Base-by-base conservation (phyloP, 2,888 invertebrate genomes). In the Harpagoxenus sublaevis region DNA sequence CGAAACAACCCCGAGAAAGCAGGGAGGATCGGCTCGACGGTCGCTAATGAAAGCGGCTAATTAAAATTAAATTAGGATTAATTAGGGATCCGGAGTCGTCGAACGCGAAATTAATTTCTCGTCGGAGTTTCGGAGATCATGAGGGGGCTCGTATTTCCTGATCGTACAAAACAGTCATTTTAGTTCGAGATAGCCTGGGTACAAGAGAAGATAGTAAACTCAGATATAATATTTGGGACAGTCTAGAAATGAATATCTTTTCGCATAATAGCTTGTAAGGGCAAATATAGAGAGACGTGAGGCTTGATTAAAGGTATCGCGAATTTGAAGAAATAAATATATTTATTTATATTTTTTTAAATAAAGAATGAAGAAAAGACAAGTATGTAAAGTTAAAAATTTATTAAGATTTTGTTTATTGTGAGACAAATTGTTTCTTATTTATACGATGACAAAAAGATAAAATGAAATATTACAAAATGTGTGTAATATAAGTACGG, bases 21-120 rank as follows among this genome's bases (percentile, higher is more conserved):
- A 73, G 73, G 60, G 48, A 81, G 73, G 45, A 79, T 57, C 45
- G 35, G 60, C 73, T 70, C 79, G 73, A 57, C 73, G 60, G 60
- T 60, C 79, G 73, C 73, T 81, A 81, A 81, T 81, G 79, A 81
- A 81, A 81, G 48, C 73, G 74, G 79, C 79, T 81, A 81, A 81
- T 81, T 75, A 83, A 88, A 89, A 89, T 89, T 68, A 83, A 89
- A 89, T 89, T 89, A 89, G 85, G 79, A 88, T 87, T 88, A 86
- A 89, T 89, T 87, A 89, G 86, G 83, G 28, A 65, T 74, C 39
- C 62, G 74, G 62, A 65, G 83, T 84, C 74, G 88, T 71, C 90
- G 88, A 88, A 89, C 83, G 77, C 78, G 83, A 82, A 84, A 90
- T 89, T 90, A 88, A 88, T 90, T 87, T 86, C 84, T 81, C 70